Conservation (phyloP, 2,888 invertebrate species). For the Gari tellinella region DNA sequence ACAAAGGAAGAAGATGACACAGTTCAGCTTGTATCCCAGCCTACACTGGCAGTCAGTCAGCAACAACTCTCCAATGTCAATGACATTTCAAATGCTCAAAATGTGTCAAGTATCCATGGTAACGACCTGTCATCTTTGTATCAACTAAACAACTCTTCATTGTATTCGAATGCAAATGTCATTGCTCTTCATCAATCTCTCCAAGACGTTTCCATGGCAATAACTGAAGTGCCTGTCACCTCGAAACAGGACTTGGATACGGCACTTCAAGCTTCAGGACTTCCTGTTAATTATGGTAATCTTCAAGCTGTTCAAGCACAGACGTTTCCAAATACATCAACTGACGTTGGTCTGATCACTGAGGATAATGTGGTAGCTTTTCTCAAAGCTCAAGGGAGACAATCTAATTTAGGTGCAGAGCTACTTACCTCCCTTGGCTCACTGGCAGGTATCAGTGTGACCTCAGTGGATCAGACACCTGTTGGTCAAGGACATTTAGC, state of each 20-base stretch:
- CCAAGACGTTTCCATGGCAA: background rate
- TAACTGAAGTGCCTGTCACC: no score
- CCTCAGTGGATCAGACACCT: background rate
- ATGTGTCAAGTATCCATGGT: background rate
- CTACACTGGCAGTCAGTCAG: no score
- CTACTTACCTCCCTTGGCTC: background rate
- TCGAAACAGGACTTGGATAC: no score
- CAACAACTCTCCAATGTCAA: no score
- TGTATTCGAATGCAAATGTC: background rate
- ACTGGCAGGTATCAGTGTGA: background rate
- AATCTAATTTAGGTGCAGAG: background rate
- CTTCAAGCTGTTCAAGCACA: no score
- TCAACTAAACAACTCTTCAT: background rate
- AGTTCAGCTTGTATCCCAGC: no score
- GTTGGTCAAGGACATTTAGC: background rate
- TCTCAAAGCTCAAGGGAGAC: slow-evolving; percentile 4
- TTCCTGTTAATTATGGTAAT: no score
- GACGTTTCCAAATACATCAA: no score
- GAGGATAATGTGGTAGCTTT: slow-evolving; percentile 1
- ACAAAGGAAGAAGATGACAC: background rate
- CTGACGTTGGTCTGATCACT: background rate
- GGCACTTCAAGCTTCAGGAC: no score
- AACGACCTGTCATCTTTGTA: background rate
- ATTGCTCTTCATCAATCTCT: background rate
- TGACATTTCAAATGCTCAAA: no score